Base-by-base conservation (phyloP, 2,888 invertebrate genomes). In the Apoda limacodes region DNA sequence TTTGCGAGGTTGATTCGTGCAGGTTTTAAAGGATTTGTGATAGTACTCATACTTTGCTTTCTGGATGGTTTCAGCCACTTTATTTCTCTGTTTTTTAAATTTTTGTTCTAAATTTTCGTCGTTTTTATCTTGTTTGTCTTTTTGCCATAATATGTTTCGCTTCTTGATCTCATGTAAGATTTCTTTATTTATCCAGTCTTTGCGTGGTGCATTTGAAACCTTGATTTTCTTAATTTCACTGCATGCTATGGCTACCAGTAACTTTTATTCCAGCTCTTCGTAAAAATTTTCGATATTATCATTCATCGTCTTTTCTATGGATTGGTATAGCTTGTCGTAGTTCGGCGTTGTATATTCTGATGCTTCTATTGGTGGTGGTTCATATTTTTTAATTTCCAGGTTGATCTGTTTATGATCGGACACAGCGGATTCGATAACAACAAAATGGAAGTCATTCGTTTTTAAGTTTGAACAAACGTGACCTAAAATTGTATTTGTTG, bases 101-200 rank as follows among this genome's bases (percentile, higher is more conserved):
- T 6, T 22, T n/a, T 10, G 31, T 12, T 12, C 28, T 9, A 10
- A 22, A 10, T 28, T 32, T 28, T 29, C 12, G 12, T 30, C 9
- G 13, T 22, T 32, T 29, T 26, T 15, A 13, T 27, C 13, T 12
- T 21, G 22, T 20, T 32, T 41, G 2, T 23, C 6, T n/a, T 11
- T 10, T 7, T 31, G 26, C 42, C 39, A 42, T 9, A 37, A 6
- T 6, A 5, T 11, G 10, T 42, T 35, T 22, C 37, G 31, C 12
- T 19, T 32, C 11, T 28, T 21, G 12, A 40, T 40, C 5, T 6
- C 26, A 5, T 15, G 7, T 6, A 41, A 27, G 5, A 43, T 28
- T 1, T 28, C 32, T 17, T 34, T 39, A 12, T 40, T 37, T 25
- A 43, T 40, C 43, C 43, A 41, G n/a, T 39, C 40, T n/a, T 28